Percentiles rank a stretch among this genome's conserved stretches.
Conservation (phyloP, 2,888 invertebrate species). For the Cloeon dipterum region DNA sequence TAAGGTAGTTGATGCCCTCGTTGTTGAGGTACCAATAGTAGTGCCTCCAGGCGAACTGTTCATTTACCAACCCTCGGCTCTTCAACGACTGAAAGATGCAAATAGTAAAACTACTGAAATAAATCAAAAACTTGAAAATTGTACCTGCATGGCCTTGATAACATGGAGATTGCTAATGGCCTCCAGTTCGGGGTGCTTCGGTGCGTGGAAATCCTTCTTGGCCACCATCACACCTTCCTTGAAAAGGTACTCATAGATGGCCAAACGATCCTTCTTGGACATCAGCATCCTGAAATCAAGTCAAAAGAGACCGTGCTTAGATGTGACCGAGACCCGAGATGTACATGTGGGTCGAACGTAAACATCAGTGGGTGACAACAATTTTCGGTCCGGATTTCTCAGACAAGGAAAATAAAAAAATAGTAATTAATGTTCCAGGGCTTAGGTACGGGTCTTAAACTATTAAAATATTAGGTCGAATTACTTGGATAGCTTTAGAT, state of each 20-base stretch:
- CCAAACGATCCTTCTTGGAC: conserved; percentile 92
- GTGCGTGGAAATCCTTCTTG: conserved; percentile 92
- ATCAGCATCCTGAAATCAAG: conserved; percentile 81
- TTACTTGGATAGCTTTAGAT: background rate
- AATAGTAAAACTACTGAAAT: background rate
- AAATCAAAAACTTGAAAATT: no score
- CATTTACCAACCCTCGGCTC: conserved; percentile 92
- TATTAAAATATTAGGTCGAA: background rate
- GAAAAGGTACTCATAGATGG: conserved; percentile 94
- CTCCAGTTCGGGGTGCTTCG: conserved; percentile 93
- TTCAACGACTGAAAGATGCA: conserved; percentile 50
- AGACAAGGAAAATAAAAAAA: no score
- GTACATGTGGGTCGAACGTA: no score
- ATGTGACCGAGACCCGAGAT: no score
- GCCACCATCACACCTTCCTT: conserved; percentile 99
- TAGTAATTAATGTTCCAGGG: background rate
- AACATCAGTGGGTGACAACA: no score
- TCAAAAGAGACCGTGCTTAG: no score
- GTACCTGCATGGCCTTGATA: conserved; percentile 90
- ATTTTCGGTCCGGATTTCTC: no score
- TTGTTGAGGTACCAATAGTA: conserved; percentile 99
- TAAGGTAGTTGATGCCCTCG: conserved; percentile 90
- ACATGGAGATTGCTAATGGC: conserved; percentile 93
- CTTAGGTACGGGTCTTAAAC: background rate
- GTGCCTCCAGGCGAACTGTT: conserved; percentile 99